phyloP scores from a whole-genome alignment of 2,113 vertebrate species.

The Probosciger aterrimus region DNA sequence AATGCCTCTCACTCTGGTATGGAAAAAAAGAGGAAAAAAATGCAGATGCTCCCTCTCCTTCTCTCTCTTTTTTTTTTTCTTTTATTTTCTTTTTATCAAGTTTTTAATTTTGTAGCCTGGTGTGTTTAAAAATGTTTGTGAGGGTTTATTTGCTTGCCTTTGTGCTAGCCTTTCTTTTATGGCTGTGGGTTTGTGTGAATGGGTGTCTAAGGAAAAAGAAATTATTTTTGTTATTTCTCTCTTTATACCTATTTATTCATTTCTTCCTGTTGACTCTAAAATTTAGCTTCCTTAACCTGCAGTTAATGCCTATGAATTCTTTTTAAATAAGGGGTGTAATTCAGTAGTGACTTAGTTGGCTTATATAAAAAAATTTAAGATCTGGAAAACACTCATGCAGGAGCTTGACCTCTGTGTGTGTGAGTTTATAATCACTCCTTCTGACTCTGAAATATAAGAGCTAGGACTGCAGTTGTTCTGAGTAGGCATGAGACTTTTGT shows the following conservation, averaged over 20 bases:
- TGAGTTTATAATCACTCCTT: neutral
- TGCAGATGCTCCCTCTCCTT: neutral
- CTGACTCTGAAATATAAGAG: neutral
- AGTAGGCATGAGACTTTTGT: neutral
- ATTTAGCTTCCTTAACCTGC: neutral
- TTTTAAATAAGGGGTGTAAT: neutral
- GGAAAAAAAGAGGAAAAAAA: neutral
- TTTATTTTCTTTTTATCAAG: neutral
- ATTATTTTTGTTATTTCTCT: neutral
- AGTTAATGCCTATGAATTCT: neutral
- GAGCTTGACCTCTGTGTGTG: neutral
- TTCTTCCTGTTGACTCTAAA: neutral
- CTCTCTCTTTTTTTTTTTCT: neutral
- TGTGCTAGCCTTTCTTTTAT: neutral
- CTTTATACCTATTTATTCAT: neutral
- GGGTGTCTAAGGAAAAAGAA: neutral
- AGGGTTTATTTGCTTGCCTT: neutral
- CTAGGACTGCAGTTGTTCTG: neutral
- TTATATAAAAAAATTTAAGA: neutral
- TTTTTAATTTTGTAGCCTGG: neutral
- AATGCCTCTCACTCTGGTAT: neutral
- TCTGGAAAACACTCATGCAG: neutral
- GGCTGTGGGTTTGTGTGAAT: neutral
- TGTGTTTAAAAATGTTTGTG: neutral
- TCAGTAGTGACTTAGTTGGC: neutral